Evolutionary conservation across 1,140 invertebrate species (phyloP).

Genomic region (Calephelis virginiensis): DNA sequence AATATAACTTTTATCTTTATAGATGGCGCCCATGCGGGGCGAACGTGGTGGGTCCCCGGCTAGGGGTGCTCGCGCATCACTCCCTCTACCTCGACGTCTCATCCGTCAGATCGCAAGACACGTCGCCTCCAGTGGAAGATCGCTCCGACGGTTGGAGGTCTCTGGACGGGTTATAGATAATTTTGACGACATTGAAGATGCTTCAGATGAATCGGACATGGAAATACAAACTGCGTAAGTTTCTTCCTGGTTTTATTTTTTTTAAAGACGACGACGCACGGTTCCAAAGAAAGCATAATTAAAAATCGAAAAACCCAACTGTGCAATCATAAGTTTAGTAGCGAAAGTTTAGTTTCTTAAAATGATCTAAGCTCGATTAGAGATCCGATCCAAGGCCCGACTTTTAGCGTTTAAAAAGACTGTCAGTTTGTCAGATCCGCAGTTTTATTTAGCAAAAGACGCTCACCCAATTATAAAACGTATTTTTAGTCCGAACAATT

Average conservation of each 20-base stretch:
- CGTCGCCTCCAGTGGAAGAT: conserved; percentile 73
- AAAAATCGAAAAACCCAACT: no score
- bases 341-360: no score
- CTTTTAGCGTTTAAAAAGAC: no score
- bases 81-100: conserved; percentile 67
- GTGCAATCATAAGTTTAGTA: no score
- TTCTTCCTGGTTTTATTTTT: conserved; percentile 31
- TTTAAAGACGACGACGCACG: no score
- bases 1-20: conserved; percentile 6
- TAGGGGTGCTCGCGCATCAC: conserved; percentile 60
- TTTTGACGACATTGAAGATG: conserved; percentile 72
- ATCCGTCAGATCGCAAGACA: conserved; percentile 75
- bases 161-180: conserved; percentile 76
- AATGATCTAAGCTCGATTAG: no score
- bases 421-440: no score
- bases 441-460: no score
- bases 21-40: conserved; percentile 76
- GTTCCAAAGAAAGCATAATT: no score
- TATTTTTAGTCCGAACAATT: no score
- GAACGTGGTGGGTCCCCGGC: conserved; percentile 70
- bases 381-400: no score
- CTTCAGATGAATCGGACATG: conserved; percentile 61
- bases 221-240: conserved; percentile 68
- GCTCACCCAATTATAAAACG: no score
- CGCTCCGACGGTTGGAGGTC: conserved; percentile 70